Conservation (phyloP, 2,797 vertebrate genomes). For the Gymnothorax javanicus region DNA sequence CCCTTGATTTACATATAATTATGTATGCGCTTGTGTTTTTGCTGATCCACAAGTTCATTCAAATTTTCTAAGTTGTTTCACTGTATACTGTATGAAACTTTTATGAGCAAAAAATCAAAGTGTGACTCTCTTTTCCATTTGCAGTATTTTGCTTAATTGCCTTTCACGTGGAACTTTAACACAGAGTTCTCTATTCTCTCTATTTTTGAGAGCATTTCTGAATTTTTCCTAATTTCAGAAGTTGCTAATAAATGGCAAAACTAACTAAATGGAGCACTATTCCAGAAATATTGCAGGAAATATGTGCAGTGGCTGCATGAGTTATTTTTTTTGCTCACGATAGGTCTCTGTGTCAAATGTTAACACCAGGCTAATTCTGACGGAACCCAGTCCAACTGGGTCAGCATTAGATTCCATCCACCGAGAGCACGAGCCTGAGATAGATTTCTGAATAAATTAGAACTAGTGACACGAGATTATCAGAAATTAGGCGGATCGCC, state of each 20-base stretch:
- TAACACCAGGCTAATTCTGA: not conserved
- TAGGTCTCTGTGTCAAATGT: not conserved
- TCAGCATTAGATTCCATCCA: too few species aligned
- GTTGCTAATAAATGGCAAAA: constrained; percentile 29
- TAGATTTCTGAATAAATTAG: too few species aligned
- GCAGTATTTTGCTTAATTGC: not conserved
- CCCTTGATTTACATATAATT: not conserved
- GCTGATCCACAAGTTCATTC: not conserved
- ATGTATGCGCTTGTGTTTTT: not conserved
- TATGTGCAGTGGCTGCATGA: too few species aligned
- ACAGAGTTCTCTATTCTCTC: not conserved
- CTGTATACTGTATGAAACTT: too few species aligned
- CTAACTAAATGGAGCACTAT: constrained; percentile 31
- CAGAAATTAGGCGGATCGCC: too few species aligned
- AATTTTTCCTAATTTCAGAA: not conserved
- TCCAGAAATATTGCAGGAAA: not conserved
- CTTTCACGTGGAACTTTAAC: not conserved
- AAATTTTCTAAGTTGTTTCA: too few species aligned
- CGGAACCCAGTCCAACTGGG: not conserved
- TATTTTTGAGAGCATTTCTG: not conserved
- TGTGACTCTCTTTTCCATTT: not conserved
- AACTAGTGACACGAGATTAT: too few species aligned
- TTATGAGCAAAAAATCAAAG: too few species aligned
- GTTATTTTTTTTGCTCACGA: not conserved
- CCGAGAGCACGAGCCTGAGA: too few species aligned